Evolutionary conservation across 1,140 invertebrate genomes (phyloP).

Genomic region (Brachionus paranguensis): DNA sequence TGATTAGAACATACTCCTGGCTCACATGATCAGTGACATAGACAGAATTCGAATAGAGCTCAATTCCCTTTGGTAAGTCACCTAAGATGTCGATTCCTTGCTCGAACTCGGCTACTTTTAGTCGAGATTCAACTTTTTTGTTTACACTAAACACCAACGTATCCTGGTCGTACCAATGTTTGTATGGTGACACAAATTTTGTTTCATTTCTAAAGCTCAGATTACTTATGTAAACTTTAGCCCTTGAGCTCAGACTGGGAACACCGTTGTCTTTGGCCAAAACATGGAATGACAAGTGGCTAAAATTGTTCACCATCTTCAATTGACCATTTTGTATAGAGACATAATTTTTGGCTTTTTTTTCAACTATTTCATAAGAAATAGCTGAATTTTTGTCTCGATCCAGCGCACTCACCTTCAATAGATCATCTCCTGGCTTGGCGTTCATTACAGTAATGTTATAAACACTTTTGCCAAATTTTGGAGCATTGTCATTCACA

Average conservation of each 20-base stretch:
- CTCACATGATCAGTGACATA: not conserved
- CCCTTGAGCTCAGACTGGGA: not conserved
- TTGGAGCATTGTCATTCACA: not conserved
- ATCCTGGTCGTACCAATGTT: not conserved
- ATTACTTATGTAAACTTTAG: not conserved
- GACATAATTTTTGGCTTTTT: not conserved
- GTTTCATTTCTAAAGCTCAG: not conserved
- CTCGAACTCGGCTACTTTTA: not conserved
- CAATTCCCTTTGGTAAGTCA: not conserved
- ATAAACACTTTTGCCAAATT: not conserved
- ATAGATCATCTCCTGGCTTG: not conserved
- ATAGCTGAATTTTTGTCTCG: not conserved
- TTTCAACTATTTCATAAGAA: not conserved
- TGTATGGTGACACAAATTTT: not conserved
- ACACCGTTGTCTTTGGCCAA: constrained; percentile 4
- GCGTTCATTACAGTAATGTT: not conserved
- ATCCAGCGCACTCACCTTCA: not conserved
- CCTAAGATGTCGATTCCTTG: not conserved
- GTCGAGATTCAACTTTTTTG: not conserved
- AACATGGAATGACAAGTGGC: not conserved
- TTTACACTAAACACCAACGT: not conserved
- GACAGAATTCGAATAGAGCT: not conserved
- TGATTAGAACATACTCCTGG: not conserved
- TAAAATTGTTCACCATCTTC: not conserved
- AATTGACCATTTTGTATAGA: not conserved